Conservation (phyloP, 2,888 invertebrate genomes). For the Nephrocerus scutellatus region DNA sequence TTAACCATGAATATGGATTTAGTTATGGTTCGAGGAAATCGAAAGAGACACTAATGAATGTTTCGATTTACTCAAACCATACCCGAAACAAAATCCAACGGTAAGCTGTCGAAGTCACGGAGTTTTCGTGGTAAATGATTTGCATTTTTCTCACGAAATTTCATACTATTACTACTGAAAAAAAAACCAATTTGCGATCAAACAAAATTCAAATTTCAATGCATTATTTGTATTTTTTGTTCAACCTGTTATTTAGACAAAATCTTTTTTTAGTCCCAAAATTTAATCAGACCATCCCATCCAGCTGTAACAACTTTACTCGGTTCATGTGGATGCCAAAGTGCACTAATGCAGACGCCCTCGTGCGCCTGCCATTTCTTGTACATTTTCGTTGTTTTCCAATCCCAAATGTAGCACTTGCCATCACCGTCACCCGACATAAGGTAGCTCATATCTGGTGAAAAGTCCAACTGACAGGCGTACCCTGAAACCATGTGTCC, state of each 20-base stretch:
- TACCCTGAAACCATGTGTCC: constrained; percentile 99
- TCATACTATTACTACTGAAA: too few species aligned
- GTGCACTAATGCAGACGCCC: constrained; percentile 84
- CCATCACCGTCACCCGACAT: constrained; percentile 99
- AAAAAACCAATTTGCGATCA: too few species aligned
- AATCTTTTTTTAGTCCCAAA: constrained; percentile 78
- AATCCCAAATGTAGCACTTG: constrained; percentile 98
- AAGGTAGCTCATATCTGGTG: constrained; percentile 98
- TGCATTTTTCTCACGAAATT: too few species aligned
- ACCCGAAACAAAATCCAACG: too few species aligned
- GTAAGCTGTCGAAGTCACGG: too few species aligned
- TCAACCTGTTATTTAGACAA: not conserved
- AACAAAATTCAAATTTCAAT: too few species aligned
- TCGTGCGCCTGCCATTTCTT: constrained; percentile 99
- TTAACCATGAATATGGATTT: too few species aligned
- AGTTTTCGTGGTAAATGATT: too few species aligned
- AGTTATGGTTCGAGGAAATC: too few species aligned
- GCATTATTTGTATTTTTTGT: too few species aligned
- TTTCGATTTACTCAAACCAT: too few species aligned
- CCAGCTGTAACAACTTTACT: constrained; percentile 96
- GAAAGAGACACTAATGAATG: too few species aligned
- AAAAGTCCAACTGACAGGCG: constrained; percentile 94
- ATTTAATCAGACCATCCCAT: constrained; percentile 98
- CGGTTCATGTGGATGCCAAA: constrained; percentile 99
- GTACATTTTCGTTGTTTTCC: constrained; percentile 97